These are phyloP conservation scores for Aphis gossypii DNA, from an alignment of 1,140 invertebrate species.

Conservation along the genomic window DNA sequence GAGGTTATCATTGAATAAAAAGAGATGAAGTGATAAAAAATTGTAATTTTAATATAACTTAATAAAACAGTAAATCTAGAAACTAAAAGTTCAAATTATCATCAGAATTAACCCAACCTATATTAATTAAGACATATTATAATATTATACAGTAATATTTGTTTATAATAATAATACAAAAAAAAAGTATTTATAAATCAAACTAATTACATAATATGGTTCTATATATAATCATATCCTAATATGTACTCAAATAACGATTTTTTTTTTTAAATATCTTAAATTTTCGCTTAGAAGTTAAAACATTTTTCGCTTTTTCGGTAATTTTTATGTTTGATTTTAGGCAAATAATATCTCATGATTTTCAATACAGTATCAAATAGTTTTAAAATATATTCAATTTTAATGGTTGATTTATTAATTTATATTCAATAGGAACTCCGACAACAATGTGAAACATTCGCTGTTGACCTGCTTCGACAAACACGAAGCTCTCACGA, in stretches of 20 bases:
- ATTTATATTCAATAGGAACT: constrained; percentile 70
- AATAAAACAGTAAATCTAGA: not conserved
- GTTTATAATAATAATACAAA: no score
- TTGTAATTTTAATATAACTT: not conserved
- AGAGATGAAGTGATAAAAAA: not conserved
- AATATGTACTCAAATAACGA: not conserved
- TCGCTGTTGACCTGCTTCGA: constrained; percentile 87
- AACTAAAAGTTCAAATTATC: not conserved
- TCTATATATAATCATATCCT: not conserved
- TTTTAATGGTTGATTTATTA: not conserved
- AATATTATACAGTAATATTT: no score
- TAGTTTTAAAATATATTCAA: not conserved
- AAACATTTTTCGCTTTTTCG: not conserved
- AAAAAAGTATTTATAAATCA: not conserved
- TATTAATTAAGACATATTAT: not conserved
- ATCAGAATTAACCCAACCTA: not conserved
- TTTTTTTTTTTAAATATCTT: not conserved
- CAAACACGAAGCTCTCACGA: constrained; percentile 90
- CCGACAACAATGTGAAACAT: constrained; percentile 85
- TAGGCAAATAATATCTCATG: not conserved
- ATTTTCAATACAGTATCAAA: not conserved
- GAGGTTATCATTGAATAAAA: no score
- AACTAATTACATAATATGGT: no score
- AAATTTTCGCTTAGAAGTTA: not conserved
- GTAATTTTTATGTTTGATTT: not conserved